Percentiles rank a stretch among this genome's conserved stretches.
Evolutionary conservation across 2,888 invertebrate genomes (phyloP).

Genomic region (Eudemis profundana): DNA sequence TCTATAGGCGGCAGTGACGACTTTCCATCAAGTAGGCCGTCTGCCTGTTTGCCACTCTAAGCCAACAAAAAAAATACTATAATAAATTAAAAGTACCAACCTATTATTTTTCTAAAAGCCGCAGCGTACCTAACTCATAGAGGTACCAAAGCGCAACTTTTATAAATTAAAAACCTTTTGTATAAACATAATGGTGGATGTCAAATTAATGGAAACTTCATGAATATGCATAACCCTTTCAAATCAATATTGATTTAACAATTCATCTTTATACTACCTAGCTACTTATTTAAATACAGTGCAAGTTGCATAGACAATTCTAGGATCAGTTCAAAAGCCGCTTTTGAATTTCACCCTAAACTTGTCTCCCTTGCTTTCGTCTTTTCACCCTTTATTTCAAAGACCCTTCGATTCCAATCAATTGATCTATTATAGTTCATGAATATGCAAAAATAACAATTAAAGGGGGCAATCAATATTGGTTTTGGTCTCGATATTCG

Average conservation of each 20-base stretch:
- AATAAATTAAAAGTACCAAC: too few relatives aligned
- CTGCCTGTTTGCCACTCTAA: too few relatives aligned
- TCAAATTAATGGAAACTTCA: slow-evolving; percentile 65
- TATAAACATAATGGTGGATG: slow-evolving; percentile 45
- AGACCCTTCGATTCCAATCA: slow-evolving; percentile 48
- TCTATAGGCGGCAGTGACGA: too few relatives aligned
- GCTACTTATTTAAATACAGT: background rate
- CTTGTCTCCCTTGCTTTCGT: slow-evolving; percentile 5
- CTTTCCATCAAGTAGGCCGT: too few relatives aligned
- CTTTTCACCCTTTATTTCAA: slow-evolving; percentile 25
- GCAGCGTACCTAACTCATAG: too few relatives aligned
- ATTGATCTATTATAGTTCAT: slow-evolving; percentile 56
- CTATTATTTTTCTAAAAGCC: too few relatives aligned
- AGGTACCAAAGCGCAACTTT: too few relatives aligned
- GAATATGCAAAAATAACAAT: slow-evolving; percentile 83
- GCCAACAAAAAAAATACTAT: too few relatives aligned
- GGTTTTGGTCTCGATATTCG: slow-evolving; percentile 65
- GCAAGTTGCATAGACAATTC: background rate
- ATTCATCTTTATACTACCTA: slow-evolving; percentile 16
- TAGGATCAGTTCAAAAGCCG: background rate
- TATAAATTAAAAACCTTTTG: background rate
- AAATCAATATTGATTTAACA: slow-evolving; percentile 6
- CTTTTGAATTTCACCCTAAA: background rate
- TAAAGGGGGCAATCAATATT: slow-evolving; percentile 69
- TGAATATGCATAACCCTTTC: slow-evolving; percentile 73